A percentile compares a stretch with the other conserved stretches of the same genome.
These are phyloP conservation scores for Lasioglossum zephyrum DNA, from an alignment of 2,888 invertebrate species.

Conservation along the genomic window DNA sequence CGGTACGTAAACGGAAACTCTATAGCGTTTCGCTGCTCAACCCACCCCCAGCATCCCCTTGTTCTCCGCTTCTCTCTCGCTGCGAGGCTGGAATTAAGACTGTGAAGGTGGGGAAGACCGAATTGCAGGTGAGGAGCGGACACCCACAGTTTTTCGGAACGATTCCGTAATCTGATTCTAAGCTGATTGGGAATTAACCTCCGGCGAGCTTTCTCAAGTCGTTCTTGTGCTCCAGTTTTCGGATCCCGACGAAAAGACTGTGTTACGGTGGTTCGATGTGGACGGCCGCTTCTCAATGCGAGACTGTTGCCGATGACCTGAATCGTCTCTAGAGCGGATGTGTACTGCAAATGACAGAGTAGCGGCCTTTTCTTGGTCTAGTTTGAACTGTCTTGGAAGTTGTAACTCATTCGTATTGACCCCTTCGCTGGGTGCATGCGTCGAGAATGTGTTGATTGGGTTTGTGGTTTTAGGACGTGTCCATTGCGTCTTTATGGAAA, in stretches of 20 bases:
- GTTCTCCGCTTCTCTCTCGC: neutral
- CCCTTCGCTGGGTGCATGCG: neutral
- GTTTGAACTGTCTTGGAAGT: neutral
- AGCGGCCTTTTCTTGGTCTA: conserved; percentile 2
- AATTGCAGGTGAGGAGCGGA: conserved; percentile 27
- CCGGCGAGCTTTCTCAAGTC: neutral
- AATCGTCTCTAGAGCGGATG: neutral
- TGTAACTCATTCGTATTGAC: neutral
- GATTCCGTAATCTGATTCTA: neutral
- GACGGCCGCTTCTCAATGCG: neutral
- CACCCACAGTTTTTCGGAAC: conserved; percentile 5
- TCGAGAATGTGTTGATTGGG: neutral
- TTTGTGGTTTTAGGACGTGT: neutral
- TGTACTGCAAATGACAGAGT: neutral
- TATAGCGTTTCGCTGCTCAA: conserved; percentile 59
- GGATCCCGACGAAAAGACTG: neutral
- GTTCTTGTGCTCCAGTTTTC: neutral
- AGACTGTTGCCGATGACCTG: conserved; percentile 5
- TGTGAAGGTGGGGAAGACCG: neutral
- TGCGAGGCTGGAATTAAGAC: conserved; percentile 51
- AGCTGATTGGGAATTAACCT: conserved; percentile 16
- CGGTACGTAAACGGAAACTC: conserved; percentile 80
- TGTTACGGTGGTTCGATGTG: neutral
- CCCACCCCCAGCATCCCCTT: neutral
- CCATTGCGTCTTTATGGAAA: too few species aligned